phyloP scores from a whole-genome alignment of 1,140 invertebrate genomes.

The Leptoteleia sp. region DNA sequence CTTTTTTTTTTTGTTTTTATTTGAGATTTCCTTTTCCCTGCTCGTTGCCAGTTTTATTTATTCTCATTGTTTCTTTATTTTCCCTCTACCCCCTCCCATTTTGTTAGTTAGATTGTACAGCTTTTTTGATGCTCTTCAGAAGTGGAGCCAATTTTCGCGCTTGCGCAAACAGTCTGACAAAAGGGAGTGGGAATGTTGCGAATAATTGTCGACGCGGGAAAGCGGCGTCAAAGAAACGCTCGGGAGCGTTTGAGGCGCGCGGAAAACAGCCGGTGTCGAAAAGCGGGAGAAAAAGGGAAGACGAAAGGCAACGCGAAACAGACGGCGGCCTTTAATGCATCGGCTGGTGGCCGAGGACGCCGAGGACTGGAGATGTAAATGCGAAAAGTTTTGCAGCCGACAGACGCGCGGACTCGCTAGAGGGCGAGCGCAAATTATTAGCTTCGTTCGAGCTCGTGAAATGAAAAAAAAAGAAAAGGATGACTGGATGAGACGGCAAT shows the following conservation, averaged over 20 bases:
- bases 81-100: too few species aligned
- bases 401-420: too few species aligned
- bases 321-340: constrained; percentile 12
- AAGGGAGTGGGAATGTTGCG: constrained; percentile 1
- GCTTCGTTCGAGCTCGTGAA: too few species aligned
- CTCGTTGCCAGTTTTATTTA: constrained; percentile 7
- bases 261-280: constrained; percentile 10
- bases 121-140: not conserved
- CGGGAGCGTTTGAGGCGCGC: constrained; percentile 2
- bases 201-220: constrained; percentile 28
- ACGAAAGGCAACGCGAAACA: not conserved
- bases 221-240: constrained; percentile 20
- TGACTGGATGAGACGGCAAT: too few species aligned
- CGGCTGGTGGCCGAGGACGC: constrained; percentile 4
- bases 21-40: not conserved
- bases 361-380: constrained; percentile 45
- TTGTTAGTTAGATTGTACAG: too few species aligned
- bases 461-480: too few species aligned
- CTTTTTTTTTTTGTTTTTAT: too few species aligned
- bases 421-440: too few species aligned
- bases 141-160: constrained; percentile 17
- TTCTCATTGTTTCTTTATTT: too few species aligned
- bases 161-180: constrained; percentile 18
- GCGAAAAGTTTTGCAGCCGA: constrained; percentile 25
- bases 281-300: constrained; percentile 6